phyloP scores from a whole-genome alignment of 2,888 invertebrate species.

The Trissonchulus sp. region DNA sequence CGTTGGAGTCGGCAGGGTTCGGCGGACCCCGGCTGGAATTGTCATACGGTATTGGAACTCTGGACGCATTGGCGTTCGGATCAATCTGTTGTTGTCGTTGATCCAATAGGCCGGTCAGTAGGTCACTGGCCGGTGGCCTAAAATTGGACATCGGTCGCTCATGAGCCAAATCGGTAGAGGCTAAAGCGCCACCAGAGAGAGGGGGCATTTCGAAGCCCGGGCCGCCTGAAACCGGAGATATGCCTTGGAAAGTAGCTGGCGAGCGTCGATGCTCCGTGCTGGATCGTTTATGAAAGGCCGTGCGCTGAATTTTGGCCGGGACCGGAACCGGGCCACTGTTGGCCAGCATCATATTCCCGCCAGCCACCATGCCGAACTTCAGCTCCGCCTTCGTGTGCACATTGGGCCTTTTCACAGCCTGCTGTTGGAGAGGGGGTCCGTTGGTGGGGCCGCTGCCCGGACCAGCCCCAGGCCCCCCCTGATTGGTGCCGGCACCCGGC shows the following conservation, averaged over 20 bases:
- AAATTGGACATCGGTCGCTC: no score
- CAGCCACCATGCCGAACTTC: conserved; percentile 21
- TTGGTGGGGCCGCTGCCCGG: not conserved
- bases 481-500: not conserved
- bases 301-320: not conserved
- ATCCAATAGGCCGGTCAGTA: no score
- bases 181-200: not conserved
- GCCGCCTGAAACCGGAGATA: not conserved
- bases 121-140: no score
- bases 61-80: not conserved
- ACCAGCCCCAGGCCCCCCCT: not conserved
- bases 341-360: no score
- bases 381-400: conserved; percentile 17
- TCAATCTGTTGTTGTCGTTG: no score
- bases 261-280: not conserved
- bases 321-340: no score
- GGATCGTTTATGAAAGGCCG: not conserved
- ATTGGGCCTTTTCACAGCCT: not conserved
- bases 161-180: no score
- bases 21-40: no score
- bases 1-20: not conserved
- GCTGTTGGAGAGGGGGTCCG: not conserved
- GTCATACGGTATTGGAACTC: not conserved
- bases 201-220: not conserved
- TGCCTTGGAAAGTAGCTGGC: not conserved